phyloP scores from a whole-genome alignment of 1,140 invertebrate genomes.

The Diorhabda carinulata region DNA sequence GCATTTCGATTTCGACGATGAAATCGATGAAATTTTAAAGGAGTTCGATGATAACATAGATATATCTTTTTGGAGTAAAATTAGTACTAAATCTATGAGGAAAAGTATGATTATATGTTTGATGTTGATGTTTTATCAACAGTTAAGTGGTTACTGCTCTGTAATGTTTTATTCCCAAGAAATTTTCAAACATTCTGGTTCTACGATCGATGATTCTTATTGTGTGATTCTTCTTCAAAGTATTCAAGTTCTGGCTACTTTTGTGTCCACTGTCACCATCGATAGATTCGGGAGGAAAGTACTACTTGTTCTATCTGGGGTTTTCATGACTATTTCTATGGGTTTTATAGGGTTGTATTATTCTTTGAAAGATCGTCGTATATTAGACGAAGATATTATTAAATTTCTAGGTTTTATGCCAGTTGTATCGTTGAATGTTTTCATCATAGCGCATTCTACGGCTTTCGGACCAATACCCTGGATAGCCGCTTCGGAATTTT shows the following conservation, averaged over 20 bases:
- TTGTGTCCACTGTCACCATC: constrained; percentile 60
- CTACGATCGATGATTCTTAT: constrained; percentile 51
- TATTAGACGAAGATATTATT: constrained; percentile 27
- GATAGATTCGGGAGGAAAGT: constrained; percentile 65
- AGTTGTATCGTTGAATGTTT: constrained; percentile 66
- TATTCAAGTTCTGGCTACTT: constrained; percentile 68
- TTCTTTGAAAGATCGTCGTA: constrained; percentile 50
- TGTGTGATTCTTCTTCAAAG: constrained; percentile 69
- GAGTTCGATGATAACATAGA: constrained; percentile 40
- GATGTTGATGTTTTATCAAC: constrained; percentile 66
- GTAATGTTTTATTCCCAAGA: constrained; percentile 58
- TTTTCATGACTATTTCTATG: constrained; percentile 59
- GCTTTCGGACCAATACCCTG: constrained; percentile 81
- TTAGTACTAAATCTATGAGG: constrained; percentile 49
- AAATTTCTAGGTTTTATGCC: constrained; percentile 58
- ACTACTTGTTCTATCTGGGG: constrained; percentile 63
- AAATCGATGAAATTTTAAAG: constrained; percentile 50
- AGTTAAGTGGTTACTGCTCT: constrained; percentile 60
- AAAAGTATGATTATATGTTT: constrained; percentile 55
- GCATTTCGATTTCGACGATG: constrained; percentile 59
- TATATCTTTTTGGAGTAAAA: constrained; percentile 43
- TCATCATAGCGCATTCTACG: constrained; percentile 72
- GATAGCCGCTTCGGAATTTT: constrained; percentile 71
- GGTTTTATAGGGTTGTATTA: constrained; percentile 66
- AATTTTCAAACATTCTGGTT: constrained; percentile 45